phyloP scores from a whole-genome alignment of 2,113 vertebrate genomes.

The Chauna torquata region DNA sequence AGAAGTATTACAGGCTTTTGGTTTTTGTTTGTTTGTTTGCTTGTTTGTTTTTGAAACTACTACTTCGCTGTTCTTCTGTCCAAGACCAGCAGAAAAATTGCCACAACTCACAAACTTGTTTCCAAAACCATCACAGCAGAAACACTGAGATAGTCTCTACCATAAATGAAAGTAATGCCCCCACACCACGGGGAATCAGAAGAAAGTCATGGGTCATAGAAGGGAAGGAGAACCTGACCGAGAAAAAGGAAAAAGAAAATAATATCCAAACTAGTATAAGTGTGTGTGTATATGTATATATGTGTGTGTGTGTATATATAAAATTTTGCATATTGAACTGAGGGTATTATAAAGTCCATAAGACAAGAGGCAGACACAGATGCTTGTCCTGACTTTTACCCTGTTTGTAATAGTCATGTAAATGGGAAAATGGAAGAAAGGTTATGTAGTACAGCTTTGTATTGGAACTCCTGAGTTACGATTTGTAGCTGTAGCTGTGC shows the following conservation, averaged over 20 bases:
- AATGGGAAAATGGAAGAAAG: background rate
- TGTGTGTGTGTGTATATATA: background rate
- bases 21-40: background rate
- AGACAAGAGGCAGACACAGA: background rate
- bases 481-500: accelerated
- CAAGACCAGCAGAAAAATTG: background rate
- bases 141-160: background rate
- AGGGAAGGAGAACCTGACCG: background rate
- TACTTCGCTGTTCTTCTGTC: background rate
- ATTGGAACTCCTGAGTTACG: background rate
- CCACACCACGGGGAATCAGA: background rate
- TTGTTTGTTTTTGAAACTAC: background rate
- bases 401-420: background rate
- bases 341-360: background rate
- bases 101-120: background rate
- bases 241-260: background rate
- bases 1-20: background rate
- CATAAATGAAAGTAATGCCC: background rate
- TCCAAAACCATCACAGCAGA: background rate
- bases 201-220: background rate
- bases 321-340: background rate
- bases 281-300: too few relatives aligned
- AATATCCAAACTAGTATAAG: background rate
- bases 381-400: background rate
- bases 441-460: background rate